A percentile compares a stretch with the other conserved stretches of the same genome.
Conservation (phyloP, 2,113 vertebrate genomes). For the Leptobrachium leishanense region DNA sequence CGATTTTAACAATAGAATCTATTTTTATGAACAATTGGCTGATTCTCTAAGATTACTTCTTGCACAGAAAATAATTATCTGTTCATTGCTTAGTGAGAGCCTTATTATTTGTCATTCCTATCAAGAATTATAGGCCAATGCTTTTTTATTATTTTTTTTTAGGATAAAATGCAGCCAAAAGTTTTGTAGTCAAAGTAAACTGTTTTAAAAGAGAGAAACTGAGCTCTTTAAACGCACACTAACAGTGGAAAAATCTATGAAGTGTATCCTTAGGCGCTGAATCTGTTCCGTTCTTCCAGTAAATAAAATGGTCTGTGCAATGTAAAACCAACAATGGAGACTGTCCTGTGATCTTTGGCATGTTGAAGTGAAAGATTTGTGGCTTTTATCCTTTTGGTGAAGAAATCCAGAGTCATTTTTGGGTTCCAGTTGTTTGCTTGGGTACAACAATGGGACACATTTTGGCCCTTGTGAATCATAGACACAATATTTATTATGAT, state of each 20-base stretch:
- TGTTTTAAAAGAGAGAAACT: not conserved
- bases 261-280: not conserved
- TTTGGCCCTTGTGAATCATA: too few species aligned
- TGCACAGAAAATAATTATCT: not conserved
- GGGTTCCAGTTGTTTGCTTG: not conserved
- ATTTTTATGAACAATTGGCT: not conserved
- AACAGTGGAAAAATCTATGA: not conserved
- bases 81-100: not conserved
- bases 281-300: slow-evolving; percentile 12
- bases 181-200: not conserved
- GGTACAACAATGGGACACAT: not conserved
- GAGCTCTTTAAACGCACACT: not conserved
- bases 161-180: not conserved
- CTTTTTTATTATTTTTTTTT: too few species aligned
- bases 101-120: not conserved
- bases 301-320: not conserved
- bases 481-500: too few species aligned
- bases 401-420: not conserved
- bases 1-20: too few species aligned
- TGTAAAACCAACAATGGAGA: not conserved
- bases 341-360: not conserved
- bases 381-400: slow-evolving; percentile 1
- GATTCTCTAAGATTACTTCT: not conserved
- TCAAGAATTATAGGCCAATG: not conserved
- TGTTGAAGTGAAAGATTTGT: not conserved